These are phyloP conservation scores for Sphaeramia orbicularis DNA, from an alignment of 2,797 vertebrate species.

Conservation along the genomic window DNA sequence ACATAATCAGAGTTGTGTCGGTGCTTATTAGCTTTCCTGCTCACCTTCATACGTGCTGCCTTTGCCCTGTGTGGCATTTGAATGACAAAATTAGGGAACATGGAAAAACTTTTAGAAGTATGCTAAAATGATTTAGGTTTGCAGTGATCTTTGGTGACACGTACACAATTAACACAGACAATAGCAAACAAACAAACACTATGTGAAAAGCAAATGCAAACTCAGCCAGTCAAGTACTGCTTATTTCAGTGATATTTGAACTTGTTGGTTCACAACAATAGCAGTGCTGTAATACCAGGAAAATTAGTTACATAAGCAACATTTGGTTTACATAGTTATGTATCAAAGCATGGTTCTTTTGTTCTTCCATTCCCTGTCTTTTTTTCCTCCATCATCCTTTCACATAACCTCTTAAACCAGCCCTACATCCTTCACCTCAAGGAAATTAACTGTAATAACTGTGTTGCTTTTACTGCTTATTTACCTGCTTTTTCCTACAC, in stretches of 20 bases:
- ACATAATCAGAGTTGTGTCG: constrained; percentile 32
- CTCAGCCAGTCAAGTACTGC: not conserved
- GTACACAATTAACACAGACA: not conserved
- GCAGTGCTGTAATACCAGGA: not conserved
- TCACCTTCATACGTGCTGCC: constrained; percentile 20
- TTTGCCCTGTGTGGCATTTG: constrained; percentile 8
- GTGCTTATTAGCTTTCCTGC: constrained; percentile 40
- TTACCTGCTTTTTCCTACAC: not conserved
- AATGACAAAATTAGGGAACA: not conserved
- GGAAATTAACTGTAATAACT: constrained; percentile 3
- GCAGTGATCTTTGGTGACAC: constrained; percentile 1
- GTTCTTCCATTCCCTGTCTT: not conserved
- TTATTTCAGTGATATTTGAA: not conserved
- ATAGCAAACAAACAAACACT: too few species aligned
- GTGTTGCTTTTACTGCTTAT: not conserved
- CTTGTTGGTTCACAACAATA: not conserved
- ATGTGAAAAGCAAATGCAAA: not conserved
- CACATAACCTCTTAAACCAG: not conserved
- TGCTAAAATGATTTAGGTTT: not conserved
- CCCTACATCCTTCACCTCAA: not conserved
- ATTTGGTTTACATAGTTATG: constrained; percentile 19
- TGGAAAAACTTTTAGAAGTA: not conserved
- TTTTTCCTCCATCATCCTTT: not conserved
- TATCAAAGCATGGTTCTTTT: constrained; percentile 1
- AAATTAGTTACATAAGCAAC: not conserved